A percentile compares a stretch with the other conserved stretches of the same genome.
These are phyloP conservation scores for Cisticola juncidis DNA, from an alignment of 2,113 vertebrate species.

Conservation along the genomic window DNA sequence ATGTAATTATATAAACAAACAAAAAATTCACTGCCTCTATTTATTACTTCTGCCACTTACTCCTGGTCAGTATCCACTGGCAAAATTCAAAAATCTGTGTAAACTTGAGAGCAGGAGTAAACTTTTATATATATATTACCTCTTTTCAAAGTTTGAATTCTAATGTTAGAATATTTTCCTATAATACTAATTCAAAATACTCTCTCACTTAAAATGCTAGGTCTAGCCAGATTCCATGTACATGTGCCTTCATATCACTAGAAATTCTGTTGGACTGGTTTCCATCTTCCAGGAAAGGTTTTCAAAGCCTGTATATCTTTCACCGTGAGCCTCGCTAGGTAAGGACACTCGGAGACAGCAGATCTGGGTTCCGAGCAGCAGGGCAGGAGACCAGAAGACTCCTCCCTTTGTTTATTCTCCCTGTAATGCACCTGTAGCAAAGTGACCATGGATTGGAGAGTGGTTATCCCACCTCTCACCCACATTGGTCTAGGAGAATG, in stretches of 20 bases:
- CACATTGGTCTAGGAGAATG: too few species aligned
- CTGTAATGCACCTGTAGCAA: too few species aligned
- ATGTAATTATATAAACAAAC: background rate
- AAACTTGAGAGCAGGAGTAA: too few species aligned
- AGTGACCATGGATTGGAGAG: too few species aligned
- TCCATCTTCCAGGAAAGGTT: background rate
- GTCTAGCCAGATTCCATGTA: background rate
- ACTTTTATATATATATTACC: background rate
- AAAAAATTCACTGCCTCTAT: background rate
- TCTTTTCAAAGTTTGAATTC: background rate
- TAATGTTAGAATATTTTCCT: background rate
- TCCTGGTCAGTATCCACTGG: background rate
- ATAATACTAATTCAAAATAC: fast-evolving
- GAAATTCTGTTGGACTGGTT: background rate
- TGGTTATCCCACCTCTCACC: too few species aligned
- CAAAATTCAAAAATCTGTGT: background rate
- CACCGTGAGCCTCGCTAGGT: too few species aligned
- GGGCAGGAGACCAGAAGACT: too few species aligned
- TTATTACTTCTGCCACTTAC: background rate
- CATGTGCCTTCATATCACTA: background rate
- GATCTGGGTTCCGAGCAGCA: too few species aligned
- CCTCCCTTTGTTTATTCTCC: too few species aligned
- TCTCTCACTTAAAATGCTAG: background rate
- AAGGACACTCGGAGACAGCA: too few species aligned
- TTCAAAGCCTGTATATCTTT: too few species aligned